Percentiles rank a stretch among this genome's conserved stretches.
Evolutionary conservation across 2,888 invertebrate species (phyloP).

Genomic region (Amiota minor): DNA sequence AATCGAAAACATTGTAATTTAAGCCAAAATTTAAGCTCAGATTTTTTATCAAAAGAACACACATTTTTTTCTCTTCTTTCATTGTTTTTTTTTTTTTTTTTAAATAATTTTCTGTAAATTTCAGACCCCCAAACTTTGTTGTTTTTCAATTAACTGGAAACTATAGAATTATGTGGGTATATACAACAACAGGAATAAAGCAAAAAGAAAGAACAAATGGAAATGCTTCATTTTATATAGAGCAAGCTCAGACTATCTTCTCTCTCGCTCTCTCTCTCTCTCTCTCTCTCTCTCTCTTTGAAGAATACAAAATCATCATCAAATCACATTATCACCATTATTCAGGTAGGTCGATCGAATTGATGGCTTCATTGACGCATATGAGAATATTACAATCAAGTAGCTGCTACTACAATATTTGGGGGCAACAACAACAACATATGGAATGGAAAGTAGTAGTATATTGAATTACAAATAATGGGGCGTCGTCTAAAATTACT

Average conservation of each 20-base stretch:
- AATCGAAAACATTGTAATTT: conserved; percentile 61
- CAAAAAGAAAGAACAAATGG: conserved; percentile 36
- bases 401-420: too few species aligned
- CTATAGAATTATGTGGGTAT: conserved; percentile 48
- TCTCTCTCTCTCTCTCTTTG: too few species aligned
- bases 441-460: too few species aligned
- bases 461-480: too few species aligned
- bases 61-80: background rate
- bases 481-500: too few species aligned
- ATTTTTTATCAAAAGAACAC: background rate
- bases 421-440: too few species aligned
- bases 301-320: too few species aligned
- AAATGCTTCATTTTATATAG: conserved; percentile 23
- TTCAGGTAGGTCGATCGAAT: conserved; percentile 51
- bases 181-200: conserved; percentile 16
- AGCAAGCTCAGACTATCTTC: background rate
- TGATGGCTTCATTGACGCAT: conserved; percentile 46
- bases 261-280: too few species aligned
- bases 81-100: background rate
- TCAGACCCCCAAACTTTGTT: conserved; percentile 6
- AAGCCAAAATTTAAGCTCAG: conserved; percentile 42
- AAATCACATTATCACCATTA: background rate
- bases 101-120: background rate
- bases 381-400: too few species aligned
- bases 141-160: conserved; percentile 3